A percentile compares a stretch with the other conserved stretches of the same genome.
These are phyloP conservation scores for Tiliacea citrago DNA, from an alignment of 2,888 invertebrate genomes.

Conservation along the genomic window DNA sequence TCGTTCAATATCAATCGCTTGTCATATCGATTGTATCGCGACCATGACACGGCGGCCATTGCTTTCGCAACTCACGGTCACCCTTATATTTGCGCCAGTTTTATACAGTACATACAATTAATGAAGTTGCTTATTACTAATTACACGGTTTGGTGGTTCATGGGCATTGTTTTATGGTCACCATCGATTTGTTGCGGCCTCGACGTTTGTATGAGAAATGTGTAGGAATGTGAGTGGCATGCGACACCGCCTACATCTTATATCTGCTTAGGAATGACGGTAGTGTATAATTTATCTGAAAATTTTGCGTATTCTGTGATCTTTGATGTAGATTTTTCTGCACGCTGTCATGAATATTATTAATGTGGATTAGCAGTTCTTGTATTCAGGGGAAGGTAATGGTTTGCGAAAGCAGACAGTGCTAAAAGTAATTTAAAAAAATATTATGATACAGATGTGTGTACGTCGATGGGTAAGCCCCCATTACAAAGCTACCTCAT, in stretches of 20 bases:
- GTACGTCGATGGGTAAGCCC: not conserved
- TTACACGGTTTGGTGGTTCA: constrained; percentile 57
- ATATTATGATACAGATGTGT: not conserved
- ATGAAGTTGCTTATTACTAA: constrained; percentile 65
- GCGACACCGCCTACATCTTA: constrained; percentile 39
- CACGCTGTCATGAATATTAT: not conserved
- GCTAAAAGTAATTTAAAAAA: not conserved
- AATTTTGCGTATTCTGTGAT: constrained; percentile 11
- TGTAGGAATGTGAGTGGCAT: constrained; percentile 47
- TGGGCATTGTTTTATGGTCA: constrained; percentile 60
- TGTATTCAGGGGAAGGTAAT: not conserved
- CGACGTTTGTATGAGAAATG: constrained; percentile 43
- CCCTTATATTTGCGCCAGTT: constrained; percentile 73
- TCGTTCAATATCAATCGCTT: constrained; percentile 63
- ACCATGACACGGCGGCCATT: constrained; percentile 83
- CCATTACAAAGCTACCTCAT: not conserved
- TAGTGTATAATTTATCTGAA: constrained; percentile 22
- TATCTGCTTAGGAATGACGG: constrained; percentile 22
- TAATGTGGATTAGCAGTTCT: not conserved
- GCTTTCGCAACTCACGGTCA: constrained; percentile 84
- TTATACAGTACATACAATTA: constrained; percentile 66
- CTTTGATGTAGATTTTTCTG: constrained; percentile 9
- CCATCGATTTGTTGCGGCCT: constrained; percentile 54
- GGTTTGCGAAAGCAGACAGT: not conserved
- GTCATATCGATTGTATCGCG: constrained; percentile 68